phyloP scores from a whole-genome alignment of 2,113 vertebrate genomes.

The Andinoacara biseriatus region DNA sequence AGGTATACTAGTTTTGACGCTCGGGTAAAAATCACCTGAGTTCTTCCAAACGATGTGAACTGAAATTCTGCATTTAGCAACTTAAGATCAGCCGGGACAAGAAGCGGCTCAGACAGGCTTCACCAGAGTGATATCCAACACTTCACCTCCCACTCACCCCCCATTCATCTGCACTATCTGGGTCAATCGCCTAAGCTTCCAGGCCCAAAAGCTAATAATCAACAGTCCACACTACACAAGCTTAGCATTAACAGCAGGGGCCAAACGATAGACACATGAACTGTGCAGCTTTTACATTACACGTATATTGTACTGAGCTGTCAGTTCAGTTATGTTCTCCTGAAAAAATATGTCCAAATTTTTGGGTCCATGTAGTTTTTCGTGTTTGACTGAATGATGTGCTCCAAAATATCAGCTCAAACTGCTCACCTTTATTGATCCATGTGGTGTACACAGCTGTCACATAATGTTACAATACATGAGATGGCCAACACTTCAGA shows the following conservation, averaged over 20 bases:
- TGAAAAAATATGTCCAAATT: neutral
- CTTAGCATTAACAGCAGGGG: neutral
- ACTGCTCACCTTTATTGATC: neutral
- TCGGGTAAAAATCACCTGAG: conserved; percentile 1
- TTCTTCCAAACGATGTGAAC: neutral
- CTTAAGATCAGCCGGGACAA: conserved; percentile 29
- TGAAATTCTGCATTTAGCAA: conserved; percentile 4
- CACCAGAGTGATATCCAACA: conserved; percentile 54
- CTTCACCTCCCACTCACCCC: conserved; percentile 10
- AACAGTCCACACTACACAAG: conserved; percentile 1
- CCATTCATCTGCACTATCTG: conserved; percentile 38
- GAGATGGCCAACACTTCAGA: neutral
- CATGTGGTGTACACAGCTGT: neutral
- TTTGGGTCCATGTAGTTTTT: neutral
- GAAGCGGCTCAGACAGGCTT: conserved; percentile 69
- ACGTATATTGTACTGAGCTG: neutral
- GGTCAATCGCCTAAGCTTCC: conserved; percentile 31
- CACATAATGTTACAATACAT: neutral
- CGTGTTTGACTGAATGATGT: neutral
- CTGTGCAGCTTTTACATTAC: too few relatives aligned
- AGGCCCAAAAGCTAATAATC: conserved; percentile 26
- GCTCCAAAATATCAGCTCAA: neutral
- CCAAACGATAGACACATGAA: neutral
- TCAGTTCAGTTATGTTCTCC: neutral
- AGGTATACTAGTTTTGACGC: neutral